Base-by-base conservation (phyloP, 2,797 vertebrate genomes). In the Myotis vivesi region DNA sequence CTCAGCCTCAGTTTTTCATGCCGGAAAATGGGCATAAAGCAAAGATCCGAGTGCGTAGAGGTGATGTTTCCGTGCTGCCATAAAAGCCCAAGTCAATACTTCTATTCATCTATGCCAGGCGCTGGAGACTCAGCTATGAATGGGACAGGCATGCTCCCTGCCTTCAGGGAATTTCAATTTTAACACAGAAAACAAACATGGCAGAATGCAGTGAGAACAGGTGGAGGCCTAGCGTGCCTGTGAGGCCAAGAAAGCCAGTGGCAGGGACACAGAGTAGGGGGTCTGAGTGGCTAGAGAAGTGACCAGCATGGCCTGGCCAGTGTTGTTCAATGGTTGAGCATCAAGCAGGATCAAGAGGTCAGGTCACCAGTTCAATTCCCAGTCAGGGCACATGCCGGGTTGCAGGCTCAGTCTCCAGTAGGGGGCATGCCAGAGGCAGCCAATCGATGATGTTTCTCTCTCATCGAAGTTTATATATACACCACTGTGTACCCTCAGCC, bases 1-100 rank as follows among this genome's bases (percentile, higher is more conserved):
- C 16, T 51, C 64, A 53, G 51, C 72, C 81, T 94, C 66, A 2
- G 38, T 9, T 41, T 83, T 95, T 51, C 77, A 46, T 36, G 22
- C 30, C 92, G 20, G 25, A 90, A 77, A 94, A 88, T 90, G 77
- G 92, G 77, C 8, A 25, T 17, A 69, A 72, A 44, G 8, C 41
- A 72, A 76, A 84, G 20, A 75, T 15, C 22, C 7, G 17, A 6
- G 25, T 16, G 44, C 55, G 71, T 41, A 17, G 3, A 30, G 4
- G 22, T 71, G 30, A 75, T 4, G 17, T 19, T 75, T 75, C 17
- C 28, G 7, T 3, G 16, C 7, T 55, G 16, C 28, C 20, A 17
- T 36, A 7, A n/a, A 85, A 81, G 4, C 49, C 57, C 44, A 77
- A 4, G 15, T 5, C 5, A 13, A 8, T 8, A 30, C 12, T 22